phyloP scores from a whole-genome alignment of 2,888 invertebrate genomes.

The Ceramica pisi region DNA sequence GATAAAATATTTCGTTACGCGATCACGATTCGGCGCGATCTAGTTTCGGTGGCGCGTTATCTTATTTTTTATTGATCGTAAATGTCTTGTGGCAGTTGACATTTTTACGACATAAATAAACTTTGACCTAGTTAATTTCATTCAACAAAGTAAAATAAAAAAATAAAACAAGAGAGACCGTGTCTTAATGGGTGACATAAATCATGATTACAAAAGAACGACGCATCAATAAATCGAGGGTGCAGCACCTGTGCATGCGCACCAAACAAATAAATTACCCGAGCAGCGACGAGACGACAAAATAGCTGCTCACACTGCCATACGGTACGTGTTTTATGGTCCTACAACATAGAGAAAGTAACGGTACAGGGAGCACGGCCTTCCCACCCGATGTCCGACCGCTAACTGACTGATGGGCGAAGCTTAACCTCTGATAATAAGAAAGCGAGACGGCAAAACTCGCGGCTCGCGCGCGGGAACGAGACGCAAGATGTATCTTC shows the following conservation, averaged over 20 bases:
- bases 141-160: slow-evolving; percentile 55
- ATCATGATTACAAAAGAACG: slow-evolving; percentile 68
- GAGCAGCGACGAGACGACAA: slow-evolving; percentile 78
- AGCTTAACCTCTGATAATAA: slow-evolving; percentile 90
- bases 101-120: slow-evolving; percentile 74
- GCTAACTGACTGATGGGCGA: slow-evolving; percentile 89
- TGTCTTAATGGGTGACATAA: slow-evolving; percentile 60
- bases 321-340: slow-evolving; percentile 85
- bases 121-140: slow-evolving; percentile 77
- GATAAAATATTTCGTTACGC: slow-evolving; percentile 79
- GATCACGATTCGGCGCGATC: slow-evolving; percentile 81
- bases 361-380: slow-evolving; percentile 84
- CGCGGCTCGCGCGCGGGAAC: slow-evolving; percentile 69
- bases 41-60: slow-evolving; percentile 75
- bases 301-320: slow-evolving; percentile 79
- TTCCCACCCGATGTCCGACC: slow-evolving; percentile 86
- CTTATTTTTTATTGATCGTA: slow-evolving; percentile 71
- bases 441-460: slow-evolving; percentile 81
- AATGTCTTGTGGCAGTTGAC: slow-evolving; percentile 71
- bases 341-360: slow-evolving; percentile 84
- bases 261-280: slow-evolving; percentile 79
- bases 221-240: slow-evolving; percentile 66
- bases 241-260: slow-evolving; percentile 77
- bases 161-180: slow-evolving; percentile 45
- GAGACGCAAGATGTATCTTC: slow-evolving; percentile 86